Conservation (phyloP, 92 coral and sea anemone genomes). For the Phenganax marumi region DNA sequence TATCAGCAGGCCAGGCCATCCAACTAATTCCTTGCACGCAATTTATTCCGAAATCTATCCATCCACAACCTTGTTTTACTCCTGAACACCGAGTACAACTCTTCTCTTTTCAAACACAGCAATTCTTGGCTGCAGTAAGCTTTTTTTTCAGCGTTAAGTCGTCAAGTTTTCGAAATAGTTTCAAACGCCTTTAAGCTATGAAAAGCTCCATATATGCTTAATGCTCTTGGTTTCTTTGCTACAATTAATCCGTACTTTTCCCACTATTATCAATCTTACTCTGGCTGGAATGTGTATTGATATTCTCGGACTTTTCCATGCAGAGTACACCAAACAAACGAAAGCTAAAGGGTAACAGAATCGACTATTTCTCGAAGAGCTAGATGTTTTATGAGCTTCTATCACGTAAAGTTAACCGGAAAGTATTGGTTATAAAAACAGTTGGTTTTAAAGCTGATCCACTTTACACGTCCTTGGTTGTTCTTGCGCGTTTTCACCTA, state of each 20-base stretch:
- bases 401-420: too few species aligned
- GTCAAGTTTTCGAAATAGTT: neutral
- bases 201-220: constrained; percentile 1
- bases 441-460: too few species aligned
- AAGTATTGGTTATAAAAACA: too few species aligned
- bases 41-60: neutral
- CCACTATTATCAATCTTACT: neutral
- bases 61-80: neutral
- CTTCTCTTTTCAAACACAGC: neutral
- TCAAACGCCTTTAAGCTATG: neutral
- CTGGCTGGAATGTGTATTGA: neutral
- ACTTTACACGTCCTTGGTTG: too few species aligned
- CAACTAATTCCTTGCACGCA: neutral
- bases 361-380: too few species aligned
- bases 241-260: neutral
- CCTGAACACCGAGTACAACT: too few species aligned
- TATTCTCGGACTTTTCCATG: neutral
- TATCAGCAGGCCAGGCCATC: neutral
- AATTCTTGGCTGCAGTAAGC: neutral
- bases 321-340: neutral
- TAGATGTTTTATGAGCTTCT: too few species aligned
- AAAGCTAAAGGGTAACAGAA: too few species aligned
- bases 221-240: constrained; percentile 2
- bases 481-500: too few species aligned
- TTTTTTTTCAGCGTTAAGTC: neutral